Evolutionary conservation across 2,797 vertebrate genomes (phyloP), one percentile per base, ranked within the genome.

Genomic region (Crax fasciolata): DNA sequence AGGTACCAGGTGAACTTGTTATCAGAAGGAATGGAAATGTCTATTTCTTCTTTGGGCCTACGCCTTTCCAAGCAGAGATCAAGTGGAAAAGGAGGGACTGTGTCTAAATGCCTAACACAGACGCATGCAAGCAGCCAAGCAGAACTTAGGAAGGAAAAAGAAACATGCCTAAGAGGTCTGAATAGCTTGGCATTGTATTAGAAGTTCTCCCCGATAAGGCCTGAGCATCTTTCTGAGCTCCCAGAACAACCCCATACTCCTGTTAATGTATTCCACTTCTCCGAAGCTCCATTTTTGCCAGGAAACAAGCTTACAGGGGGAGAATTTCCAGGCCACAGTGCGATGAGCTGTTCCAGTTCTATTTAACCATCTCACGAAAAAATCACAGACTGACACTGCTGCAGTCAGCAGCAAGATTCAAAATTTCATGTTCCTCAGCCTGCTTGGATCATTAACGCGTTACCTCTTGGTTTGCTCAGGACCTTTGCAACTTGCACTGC

Each of bases 271-370:
- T 57, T 79, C 39, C 1, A 0, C 38, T 84, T 49, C 62, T 87
- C 38, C 39, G 25, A 72, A 62, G 49, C 21, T 79, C 43, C 68
- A 35, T 49, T 91, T 92, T 58, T 75, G 90, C 89, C 81, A 96
- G 84, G 85, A 95, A 96, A 93, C 20, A 72, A 84, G 87, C n/a
- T 90, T 73, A 61, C 0, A 74, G 27, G 49, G 63, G 86, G 78
- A 2, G 3, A 71, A 79, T 74, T 94, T 91, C 80, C 87, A 93
- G 93, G 83, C 63, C 2, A 0, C 80, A 90, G 15, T 58, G 74
- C 88, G 68, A 61, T 80, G 51, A 94, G 80, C 28, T 84, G 25
- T 68, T 87, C 85, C 91, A 54, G 61, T 94, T 93, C 86, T 74
- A 25, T 87, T 95, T 94, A 96, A 94, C 87, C 67, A 84, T 58